phyloP scores from a whole-genome alignment of 2,797 vertebrate genomes.

The Pangasius krempfi region DNA sequence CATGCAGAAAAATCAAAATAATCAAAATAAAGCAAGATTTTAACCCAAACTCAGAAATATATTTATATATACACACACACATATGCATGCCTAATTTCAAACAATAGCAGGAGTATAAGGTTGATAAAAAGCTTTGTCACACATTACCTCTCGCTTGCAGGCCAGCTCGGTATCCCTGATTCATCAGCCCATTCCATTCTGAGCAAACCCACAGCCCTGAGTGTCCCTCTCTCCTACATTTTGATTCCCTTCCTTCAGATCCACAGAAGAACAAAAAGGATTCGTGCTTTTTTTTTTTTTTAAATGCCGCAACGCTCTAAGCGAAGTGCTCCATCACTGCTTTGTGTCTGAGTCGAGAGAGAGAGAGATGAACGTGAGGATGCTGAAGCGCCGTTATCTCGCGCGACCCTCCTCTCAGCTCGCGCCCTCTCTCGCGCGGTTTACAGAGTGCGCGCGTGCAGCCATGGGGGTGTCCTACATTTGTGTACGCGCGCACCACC shows the following conservation, averaged over 20 bases:
- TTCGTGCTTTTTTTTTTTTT: not conserved
- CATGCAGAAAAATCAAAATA: not conserved
- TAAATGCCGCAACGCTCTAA: not conserved
- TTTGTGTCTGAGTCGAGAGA: not conserved
- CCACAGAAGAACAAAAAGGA: not conserved
- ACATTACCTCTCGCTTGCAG: slow-evolving; percentile 56
- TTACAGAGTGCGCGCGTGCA: not conserved
- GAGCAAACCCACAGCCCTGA: slow-evolving; percentile 9
- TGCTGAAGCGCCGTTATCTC: slow-evolving; percentile 35
- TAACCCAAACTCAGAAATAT: not conserved
- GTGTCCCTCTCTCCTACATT: slow-evolving; percentile 30
- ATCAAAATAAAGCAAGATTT: not conserved
- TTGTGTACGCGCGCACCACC: not conserved
- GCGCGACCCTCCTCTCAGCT: slow-evolving; percentile 30
- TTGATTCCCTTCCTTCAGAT: slow-evolving; percentile 5
- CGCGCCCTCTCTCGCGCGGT: slow-evolving; percentile 5
- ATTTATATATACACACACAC: not conserved
- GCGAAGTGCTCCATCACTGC: slow-evolving; percentile 2
- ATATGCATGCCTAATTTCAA: no score
- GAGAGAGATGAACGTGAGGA: not conserved
- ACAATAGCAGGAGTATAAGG: not conserved
- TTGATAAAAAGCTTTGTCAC: not conserved
- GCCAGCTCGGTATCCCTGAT: slow-evolving; percentile 69
- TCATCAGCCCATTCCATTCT: slow-evolving; percentile 75
- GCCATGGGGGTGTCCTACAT: slow-evolving; percentile 9